Evolutionary conservation across 2,113 vertebrate genomes (phyloP).

Genomic region (Fulmarus glacialis): DNA sequence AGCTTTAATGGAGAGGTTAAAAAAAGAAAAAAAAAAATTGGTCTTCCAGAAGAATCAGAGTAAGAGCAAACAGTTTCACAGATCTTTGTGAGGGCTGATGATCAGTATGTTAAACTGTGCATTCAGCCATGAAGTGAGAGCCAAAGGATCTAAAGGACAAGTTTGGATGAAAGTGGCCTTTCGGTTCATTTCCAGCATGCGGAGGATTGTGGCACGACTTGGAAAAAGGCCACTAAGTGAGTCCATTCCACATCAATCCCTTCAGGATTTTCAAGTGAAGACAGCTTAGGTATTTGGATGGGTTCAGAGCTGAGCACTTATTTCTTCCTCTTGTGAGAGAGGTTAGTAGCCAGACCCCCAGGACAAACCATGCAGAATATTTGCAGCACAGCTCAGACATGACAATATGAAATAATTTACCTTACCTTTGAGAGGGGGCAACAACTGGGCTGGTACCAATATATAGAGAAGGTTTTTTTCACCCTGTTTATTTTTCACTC

Average conservation of each 20-base stretch:
- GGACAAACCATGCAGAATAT: not conserved
- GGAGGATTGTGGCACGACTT: not conserved
- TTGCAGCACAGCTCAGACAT: not conserved
- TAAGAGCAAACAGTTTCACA: not conserved
- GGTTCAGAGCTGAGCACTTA: not conserved
- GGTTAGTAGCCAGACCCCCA: not conserved
- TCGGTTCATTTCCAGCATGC: not conserved
- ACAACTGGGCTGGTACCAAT: not conserved
- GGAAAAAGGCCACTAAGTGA: not conserved
- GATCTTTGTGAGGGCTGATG: not conserved
- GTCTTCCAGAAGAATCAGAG: not conserved
- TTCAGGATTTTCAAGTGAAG: not conserved
- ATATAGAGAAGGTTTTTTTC: not conserved
- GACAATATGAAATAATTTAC: not conserved
- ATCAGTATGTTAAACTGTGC: not conserved
- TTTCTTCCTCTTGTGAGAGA: not conserved
- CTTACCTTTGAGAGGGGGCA: not conserved
- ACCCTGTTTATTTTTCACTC: not conserved
- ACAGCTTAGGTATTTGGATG: not conserved
- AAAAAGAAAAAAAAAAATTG: not conserved
- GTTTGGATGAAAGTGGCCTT: not conserved
- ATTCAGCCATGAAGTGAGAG: not conserved
- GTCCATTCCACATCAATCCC: not conserved
- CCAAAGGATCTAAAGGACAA: not conserved
- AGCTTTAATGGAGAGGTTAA: not conserved